phyloP scores from a whole-genome alignment of 30 jellyfish, hydroid and myxozoan genomes.

The Aurelia aurita complex sp. Pacific region DNA sequence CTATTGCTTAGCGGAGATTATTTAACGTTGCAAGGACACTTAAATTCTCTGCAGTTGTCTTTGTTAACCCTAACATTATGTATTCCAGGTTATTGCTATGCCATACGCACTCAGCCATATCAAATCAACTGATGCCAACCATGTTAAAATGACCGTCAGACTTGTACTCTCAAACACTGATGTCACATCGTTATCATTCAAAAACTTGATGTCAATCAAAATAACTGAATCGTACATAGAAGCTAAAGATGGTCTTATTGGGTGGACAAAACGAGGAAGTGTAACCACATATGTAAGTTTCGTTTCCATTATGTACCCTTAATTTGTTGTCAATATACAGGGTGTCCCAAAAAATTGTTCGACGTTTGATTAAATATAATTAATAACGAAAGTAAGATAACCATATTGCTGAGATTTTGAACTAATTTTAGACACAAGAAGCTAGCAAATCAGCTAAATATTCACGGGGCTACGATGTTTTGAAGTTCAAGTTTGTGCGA shows the following conservation, averaged over 20 bases:
- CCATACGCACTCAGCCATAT: conserved; percentile 15
- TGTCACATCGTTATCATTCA: not conserved
- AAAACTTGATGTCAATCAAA: conserved; percentile 1
- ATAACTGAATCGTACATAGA: conserved; percentile 20
- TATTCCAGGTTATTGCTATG: not conserved
- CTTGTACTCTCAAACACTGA: not conserved
- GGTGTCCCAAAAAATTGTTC: too few species aligned
- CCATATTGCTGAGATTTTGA: too few species aligned
- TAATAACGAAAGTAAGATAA: too few species aligned
- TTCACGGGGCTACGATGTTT: too few species aligned
- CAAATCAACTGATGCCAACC: conserved; percentile 3
- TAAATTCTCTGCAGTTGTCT: too few species aligned
- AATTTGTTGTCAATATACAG: too few species aligned
- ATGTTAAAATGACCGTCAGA: conserved; percentile 1
- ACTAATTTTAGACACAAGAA: too few species aligned
- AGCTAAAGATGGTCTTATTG: conserved; percentile 22
- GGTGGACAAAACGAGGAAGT: conserved; percentile 2
- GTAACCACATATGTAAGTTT: conserved; percentile 9
- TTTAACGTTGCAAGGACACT: too few species aligned
- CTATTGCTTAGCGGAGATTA: too few species aligned
- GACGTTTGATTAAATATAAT: too few species aligned
- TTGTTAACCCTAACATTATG: not conserved
- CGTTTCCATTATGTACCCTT: not conserved
- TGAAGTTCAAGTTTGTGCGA: too few species aligned
- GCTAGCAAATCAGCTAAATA: too few species aligned